phyloP scores from a whole-genome alignment of 2,888 invertebrate species.

The Colostygia pectinataria region DNA sequence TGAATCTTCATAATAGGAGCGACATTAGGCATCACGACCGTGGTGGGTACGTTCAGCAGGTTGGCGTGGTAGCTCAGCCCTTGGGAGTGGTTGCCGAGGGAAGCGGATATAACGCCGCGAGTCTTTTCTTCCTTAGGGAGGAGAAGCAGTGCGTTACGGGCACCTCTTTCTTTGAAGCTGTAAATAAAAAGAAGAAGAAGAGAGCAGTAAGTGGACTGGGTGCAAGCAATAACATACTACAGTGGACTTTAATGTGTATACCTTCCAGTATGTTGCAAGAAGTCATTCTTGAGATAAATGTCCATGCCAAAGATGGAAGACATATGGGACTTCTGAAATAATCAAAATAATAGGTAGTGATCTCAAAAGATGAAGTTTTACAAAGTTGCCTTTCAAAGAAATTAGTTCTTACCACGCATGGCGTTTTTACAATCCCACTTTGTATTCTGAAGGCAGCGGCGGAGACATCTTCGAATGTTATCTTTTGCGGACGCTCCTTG shows the following conservation, averaged over 20 bases:
- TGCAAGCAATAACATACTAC: too few species aligned
- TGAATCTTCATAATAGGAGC: slow-evolving; percentile 98
- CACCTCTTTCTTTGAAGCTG: slow-evolving; percentile 97
- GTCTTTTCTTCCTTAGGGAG: slow-evolving; percentile 87
- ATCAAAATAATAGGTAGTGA: background rate
- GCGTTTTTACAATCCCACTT: slow-evolving; percentile 91
- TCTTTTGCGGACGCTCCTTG: slow-evolving; percentile 86
- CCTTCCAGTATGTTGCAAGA: slow-evolving; percentile 97
- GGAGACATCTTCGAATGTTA: slow-evolving; percentile 93
- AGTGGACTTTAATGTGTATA: slow-evolving; percentile 62
- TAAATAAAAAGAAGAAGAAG: background rate
- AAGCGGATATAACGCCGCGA: slow-evolving; percentile 94
- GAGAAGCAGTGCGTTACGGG: slow-evolving; percentile 91
- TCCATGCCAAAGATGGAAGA: slow-evolving; percentile 91
- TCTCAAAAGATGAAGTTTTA: background rate
- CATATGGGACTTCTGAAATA: slow-evolving; percentile 90
- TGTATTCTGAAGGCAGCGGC: slow-evolving; percentile 95
- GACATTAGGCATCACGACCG: slow-evolving; percentile 97
- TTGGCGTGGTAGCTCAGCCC: slow-evolving; percentile 90
- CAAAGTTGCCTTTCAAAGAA: background rate
- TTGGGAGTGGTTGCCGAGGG: slow-evolving; percentile 96
- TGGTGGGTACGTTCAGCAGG: slow-evolving; percentile 86
- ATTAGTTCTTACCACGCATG: slow-evolving; percentile 88
- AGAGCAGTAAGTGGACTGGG: too few species aligned
- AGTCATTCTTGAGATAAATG: slow-evolving; percentile 96